A percentile compares a stretch with the other conserved stretches of the same genome.
Evolutionary conservation across 2,113 vertebrate genomes (phyloP).

Genomic region (Poeciliopsis prolifica): DNA sequence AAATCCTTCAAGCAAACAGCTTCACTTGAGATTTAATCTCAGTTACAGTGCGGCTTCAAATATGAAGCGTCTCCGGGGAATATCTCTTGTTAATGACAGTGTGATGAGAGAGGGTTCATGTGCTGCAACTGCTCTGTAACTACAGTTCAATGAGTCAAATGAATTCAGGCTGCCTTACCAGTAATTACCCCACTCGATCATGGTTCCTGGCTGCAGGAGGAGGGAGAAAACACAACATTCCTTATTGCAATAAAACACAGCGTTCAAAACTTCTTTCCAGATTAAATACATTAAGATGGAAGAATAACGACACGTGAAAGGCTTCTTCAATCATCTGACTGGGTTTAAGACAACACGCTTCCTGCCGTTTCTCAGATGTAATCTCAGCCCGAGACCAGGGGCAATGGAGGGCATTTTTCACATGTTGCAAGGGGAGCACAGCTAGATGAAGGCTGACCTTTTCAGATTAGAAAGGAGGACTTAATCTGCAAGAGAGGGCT

Average conservation of each 20-base stretch:
- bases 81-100: constrained; percentile 53
- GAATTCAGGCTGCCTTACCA: constrained; percentile 84
- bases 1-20: neutral
- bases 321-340: constrained; percentile 23
- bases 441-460: neutral
- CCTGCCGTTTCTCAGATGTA: constrained; percentile 1
- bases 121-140: constrained; percentile 51
- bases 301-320: constrained; percentile 9
- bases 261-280: constrained; percentile 8
- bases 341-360: constrained; percentile 17
- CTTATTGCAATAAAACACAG: constrained; percentile 20
- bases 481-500: constrained; percentile 7
- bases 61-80: constrained; percentile 43
- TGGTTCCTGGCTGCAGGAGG: constrained; percentile 91
- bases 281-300: constrained; percentile 32
- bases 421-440: neutral
- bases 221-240: constrained; percentile 32
- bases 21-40: constrained; percentile 27
- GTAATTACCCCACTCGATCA: constrained; percentile 99
- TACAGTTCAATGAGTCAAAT: constrained; percentile 48
- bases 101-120: constrained; percentile 43
- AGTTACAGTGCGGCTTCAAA: constrained; percentile 29
- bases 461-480: constrained; percentile 15
- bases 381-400: constrained; percentile 17
- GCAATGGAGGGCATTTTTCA: constrained; percentile 35